phyloP scores from a whole-genome alignment of 2,113 vertebrate genomes.

The Sinocyclocheilus anophthalmus region DNA sequence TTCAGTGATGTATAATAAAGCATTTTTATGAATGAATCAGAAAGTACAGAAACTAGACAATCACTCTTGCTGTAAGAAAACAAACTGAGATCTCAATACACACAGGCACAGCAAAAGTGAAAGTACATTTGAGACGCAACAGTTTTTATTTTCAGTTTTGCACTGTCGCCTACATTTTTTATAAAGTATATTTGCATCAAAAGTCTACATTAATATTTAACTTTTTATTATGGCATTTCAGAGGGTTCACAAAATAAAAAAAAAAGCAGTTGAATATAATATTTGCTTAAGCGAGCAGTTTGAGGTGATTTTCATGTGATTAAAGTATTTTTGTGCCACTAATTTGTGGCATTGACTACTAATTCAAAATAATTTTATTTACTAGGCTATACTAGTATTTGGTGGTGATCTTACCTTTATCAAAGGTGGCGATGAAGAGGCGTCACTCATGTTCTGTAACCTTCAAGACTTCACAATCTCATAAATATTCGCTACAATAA shows the following conservation, averaged over 20 bases:
- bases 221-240: neutral
- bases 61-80: neutral
- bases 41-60: neutral
- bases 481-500: neutral
- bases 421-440: slow-evolving; percentile 59
- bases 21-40: neutral
- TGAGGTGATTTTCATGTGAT: neutral
- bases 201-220: neutral
- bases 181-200: neutral
- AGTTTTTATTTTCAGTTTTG: slow-evolving; percentile 37
- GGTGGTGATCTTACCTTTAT: slow-evolving; percentile 73
- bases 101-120: slow-evolving; percentile 48
- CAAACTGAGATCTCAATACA: neutral
- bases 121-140: slow-evolving; percentile 26
- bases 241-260: neutral
- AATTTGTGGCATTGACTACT: neutral
- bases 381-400: neutral
- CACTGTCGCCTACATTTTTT: neutral
- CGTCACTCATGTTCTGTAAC: slow-evolving; percentile 58
- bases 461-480: slow-evolving; percentile 3
- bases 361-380: neutral
- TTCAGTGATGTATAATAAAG: neutral
- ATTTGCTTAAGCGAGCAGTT: neutral
- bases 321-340: neutral
- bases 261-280: neutral